Evolutionary conservation across 2,113 vertebrate species (phyloP), one percentile per base, ranked within the genome.

Genomic region (Hydrochoerus hydrochaeris): DNA sequence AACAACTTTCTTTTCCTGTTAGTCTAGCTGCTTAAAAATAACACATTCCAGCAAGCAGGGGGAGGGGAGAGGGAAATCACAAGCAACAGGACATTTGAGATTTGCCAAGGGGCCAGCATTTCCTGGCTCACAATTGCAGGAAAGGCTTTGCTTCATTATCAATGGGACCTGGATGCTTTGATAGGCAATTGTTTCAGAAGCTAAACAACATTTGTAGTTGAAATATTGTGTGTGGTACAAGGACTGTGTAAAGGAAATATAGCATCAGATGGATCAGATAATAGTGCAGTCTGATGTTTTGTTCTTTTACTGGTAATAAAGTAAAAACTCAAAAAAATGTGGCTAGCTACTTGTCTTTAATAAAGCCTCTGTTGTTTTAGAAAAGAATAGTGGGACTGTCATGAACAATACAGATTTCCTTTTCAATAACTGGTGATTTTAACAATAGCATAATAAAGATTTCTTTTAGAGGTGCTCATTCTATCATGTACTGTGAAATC

Each of bases 91-190:
- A 98, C 94, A 94, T 89, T 46, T 63, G 93, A 96, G 60, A 97
- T 97, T 54, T 92, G 98, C 98, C 92, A 26, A 97, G 96, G 95
- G 97, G 94, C 97, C 96, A 96, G 98, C 97, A 98, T 98, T 99
- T 99, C 99, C 99, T 99, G 99, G 98, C 96, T 97, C 97, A 99
- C 99, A 99, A 99, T 99, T 92, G 97, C 99, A 99, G 99, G 99
- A 99, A 99, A 96, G 95, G 97, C 98, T 52, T 94, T 98, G 98
- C 98, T 98, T 0, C 80, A 95, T 95, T 98, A 99, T 99, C 98
- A 98, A 98, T 98, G 97, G 98, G 98, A 98, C 97, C 97, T 98
- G 97, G 86, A 97, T 44, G 88, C 95, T 97, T 98, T 93, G 92
- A 98, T 95, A 97, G 1, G 88, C 90, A 11, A 82, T 98, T 97